These are phyloP conservation scores for Dicycla oo DNA, from an alignment of 2,888 invertebrate species.

Conservation along the genomic window DNA sequence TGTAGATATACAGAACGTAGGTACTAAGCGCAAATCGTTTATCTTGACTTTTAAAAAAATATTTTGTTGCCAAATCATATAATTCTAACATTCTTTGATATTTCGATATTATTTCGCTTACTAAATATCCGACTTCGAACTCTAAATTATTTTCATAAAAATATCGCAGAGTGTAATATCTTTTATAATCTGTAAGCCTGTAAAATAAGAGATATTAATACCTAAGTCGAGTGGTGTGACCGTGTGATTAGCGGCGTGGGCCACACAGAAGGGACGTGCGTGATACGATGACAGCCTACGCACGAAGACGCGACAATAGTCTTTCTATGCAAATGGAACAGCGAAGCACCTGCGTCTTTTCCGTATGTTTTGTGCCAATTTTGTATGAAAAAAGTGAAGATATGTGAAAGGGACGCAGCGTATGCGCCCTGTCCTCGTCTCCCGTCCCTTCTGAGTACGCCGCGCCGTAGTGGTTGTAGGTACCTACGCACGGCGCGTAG, in stretches of 20 bases:
- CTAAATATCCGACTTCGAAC: slow-evolving; percentile 74
- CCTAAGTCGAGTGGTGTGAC: background rate
- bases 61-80: slow-evolving; percentile 58
- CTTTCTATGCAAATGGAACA: background rate
- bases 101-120: slow-evolving; percentile 69
- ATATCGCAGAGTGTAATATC: slow-evolving; percentile 57
- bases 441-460: background rate
- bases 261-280: background rate
- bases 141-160: slow-evolving; percentile 66
- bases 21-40: slow-evolving; percentile 27
- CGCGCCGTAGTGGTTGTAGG: background rate
- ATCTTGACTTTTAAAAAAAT: background rate
- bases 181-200: slow-evolving; percentile 60
- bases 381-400: background rate
- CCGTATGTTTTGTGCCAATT: background rate
- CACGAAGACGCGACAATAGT: background rate
- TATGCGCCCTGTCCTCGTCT: background rate
- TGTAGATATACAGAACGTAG: slow-evolving; percentile 71
- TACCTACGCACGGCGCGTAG: background rate
- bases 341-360: background rate
- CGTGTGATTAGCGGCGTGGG: background rate
- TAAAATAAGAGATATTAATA: slow-evolving; percentile 28
- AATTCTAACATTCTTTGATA: slow-evolving; percentile 74
- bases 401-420: background rate
- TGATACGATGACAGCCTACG: background rate